phyloP scores from a whole-genome alignment of 1,140 invertebrate genomes.

The Antheraea pernyi region DNA sequence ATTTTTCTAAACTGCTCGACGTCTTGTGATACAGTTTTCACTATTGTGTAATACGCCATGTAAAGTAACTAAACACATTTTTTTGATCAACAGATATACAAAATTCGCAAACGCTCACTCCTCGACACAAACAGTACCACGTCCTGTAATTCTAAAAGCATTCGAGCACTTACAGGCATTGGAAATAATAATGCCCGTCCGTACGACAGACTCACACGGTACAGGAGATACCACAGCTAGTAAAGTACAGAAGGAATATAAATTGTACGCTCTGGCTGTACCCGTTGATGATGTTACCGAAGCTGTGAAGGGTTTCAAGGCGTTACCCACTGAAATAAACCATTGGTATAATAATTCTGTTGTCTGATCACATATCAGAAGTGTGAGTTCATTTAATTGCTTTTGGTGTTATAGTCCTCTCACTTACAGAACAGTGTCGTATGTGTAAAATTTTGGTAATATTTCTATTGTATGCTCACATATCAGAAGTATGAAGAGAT shows the following conservation, averaged over 20 bases:
- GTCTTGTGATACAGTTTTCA: too few species aligned
- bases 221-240: constrained; percentile 54
- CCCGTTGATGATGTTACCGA: constrained; percentile 87
- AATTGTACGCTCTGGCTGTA: constrained; percentile 87
- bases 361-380: constrained; percentile 37
- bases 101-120: constrained; percentile 89
- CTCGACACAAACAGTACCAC: constrained; percentile 86
- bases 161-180: constrained; percentile 92
- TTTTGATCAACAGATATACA: constrained; percentile 80
- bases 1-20: too few species aligned
- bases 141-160: constrained; percentile 92
- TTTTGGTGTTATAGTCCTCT: background rate
- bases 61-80: background rate
- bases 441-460: too few species aligned
- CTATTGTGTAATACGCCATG: too few species aligned
- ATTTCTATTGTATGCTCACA: too few species aligned
- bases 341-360: constrained; percentile 89
- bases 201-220: constrained; percentile 46
- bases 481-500: background rate
- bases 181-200: constrained; percentile 85
- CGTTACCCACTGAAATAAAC: constrained; percentile 89
- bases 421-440: background rate
- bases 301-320: constrained; percentile 84
- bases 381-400: background rate
- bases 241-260: constrained; percentile 89